Evolutionary conservation across 2,888 invertebrate genomes (phyloP).

Genomic region (Blera fallax): DNA sequence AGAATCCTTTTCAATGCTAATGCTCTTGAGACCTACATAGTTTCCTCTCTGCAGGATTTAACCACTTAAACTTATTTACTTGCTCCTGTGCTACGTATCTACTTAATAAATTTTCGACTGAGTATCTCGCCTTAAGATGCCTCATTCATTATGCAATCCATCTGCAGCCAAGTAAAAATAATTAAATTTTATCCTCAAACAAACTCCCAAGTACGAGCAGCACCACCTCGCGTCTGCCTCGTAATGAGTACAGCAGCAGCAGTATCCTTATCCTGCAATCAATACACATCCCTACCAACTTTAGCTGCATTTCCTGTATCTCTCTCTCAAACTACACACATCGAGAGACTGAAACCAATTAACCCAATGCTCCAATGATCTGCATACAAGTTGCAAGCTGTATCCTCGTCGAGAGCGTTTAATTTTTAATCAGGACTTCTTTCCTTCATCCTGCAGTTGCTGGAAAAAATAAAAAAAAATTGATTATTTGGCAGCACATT

Average conservation of each 20-base stretch:
- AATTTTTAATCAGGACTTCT: constrained; percentile 56
- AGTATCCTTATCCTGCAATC: constrained; percentile 50
- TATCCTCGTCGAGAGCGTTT: constrained; percentile 29
- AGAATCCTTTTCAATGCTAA: too few species aligned
- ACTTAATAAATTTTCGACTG: constrained; percentile 34
- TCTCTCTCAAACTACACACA: not conserved
- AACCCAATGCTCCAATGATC: constrained; percentile 69
- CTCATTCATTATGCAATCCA: constrained; percentile 68
- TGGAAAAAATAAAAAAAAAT: not conserved
- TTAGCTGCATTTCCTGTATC: constrained; percentile 50
- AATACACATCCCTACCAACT: constrained; percentile 45
- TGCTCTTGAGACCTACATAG: constrained; percentile 9
- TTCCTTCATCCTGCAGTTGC: not conserved
- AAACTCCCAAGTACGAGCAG: constrained; percentile 13
- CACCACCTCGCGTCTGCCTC: constrained; percentile 8
- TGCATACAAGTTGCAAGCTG: constrained; percentile 53
- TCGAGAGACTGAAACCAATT: constrained; percentile 58
- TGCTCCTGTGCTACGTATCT: not conserved
- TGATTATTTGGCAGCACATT: constrained; percentile 16
- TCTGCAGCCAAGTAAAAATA: constrained; percentile 71
- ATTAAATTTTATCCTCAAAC: constrained; percentile 70
- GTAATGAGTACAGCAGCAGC: constrained; percentile 43
- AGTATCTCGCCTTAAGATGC: constrained; percentile 13
- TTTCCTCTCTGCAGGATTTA: constrained; percentile 26
- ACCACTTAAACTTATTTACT: constrained; percentile 43